Evolutionary conservation across 2,888 invertebrate genomes (phyloP), one percentile per base, ranked within the genome.

Genomic region (Coenonympha glycerion): DNA sequence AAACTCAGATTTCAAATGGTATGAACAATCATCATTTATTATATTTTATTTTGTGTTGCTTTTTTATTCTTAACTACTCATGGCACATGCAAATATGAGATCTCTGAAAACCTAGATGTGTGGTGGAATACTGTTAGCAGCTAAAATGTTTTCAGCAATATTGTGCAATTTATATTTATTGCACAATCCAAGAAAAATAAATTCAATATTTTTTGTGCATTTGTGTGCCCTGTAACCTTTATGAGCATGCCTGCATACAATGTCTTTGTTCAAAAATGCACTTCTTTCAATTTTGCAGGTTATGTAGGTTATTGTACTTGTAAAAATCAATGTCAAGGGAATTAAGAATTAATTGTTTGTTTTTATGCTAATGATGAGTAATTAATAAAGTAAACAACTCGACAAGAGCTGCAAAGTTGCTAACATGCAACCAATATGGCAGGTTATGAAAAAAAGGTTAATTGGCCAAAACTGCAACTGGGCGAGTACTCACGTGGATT

Each of bases 401-500:
- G n/a, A n/a, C n/a, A n/a, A n/a, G n/a, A n/a, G n/a, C 30, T 31
- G 9, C 6, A 31, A 22, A 26, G 19, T 42, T 21, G 11, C 19
- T 28, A 16, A 44, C 22, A 16, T 50, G 47, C 47, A 52, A 39
- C 58, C 57, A 61, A 58, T 53, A 49, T 56, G 55, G 21, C 40
- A 45, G 45, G 45, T 53, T 34, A 73, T 65, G 70, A 69, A 55
- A 56, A 54, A 31, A 22, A 34, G 22, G 47, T 19, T 24, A 51
- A 45, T 49, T n/a, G n/a, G n/a, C n/a, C n/a, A n/a, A n/a, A n/a
- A n/a, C n/a, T n/a, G n/a, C n/a, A n/a, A n/a, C n/a, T n/a, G n/a
- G n/a, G n/a, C n/a, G n/a, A n/a, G n/a, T 44, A 91, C 95, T 92
- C 87, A 97, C 96, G 99, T 99, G 51, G 99, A 99, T 89, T 99